Evolutionary conservation across 2,888 invertebrate genomes (phyloP), one percentile per base, ranked within the genome.

Genomic region (Pseudeuparius sepicola): DNA sequence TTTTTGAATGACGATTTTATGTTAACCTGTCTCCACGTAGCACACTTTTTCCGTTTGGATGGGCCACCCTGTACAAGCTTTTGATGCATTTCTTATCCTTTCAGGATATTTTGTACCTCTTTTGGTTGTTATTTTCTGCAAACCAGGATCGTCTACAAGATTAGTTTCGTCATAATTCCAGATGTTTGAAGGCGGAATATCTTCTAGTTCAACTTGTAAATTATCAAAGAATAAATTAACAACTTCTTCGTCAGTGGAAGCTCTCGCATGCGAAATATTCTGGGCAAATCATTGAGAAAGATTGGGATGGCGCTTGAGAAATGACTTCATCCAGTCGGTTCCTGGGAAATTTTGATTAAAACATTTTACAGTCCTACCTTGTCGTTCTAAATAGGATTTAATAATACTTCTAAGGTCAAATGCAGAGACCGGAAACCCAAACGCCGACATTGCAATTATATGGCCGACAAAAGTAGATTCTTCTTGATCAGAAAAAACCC

Each of bases 61-160:
- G n/a, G n/a, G n/a, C n/a, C n/a, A n/a, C n/a, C n/a, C n/a, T n/a
- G n/a, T n/a, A n/a, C n/a, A n/a, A n/a, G 46, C 23, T 36, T 57
- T 56, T 6, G 47, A 37, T 2, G 36, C 24, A 33, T 53, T 46
- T 26, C 45, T 43, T 14, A 50, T 46, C 17, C 47, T 24, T 29
- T 53, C 46, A n/a, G 49, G 43, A 32, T 56, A 48, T 35, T 55
- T 40, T 15, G 28, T 31, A 10, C 37, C 32, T 20, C 39, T 40
- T 25, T 34, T 30, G n/a, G n/a, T n/a, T n/a, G n/a, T n/a, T n/a
- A n/a, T n/a, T n/a, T n/a, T n/a, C n/a, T n/a, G n/a, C n/a, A 15
- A 4, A 27, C 27, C 27, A 15, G 27, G 11, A 27, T 27, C 4
- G 27, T 27, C 12, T 14, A 27, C 27, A 9, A 27, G 14, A 15